phyloP scores from a whole-genome alignment of 2,888 invertebrate genomes.

The Drosophila yooni region DNA sequence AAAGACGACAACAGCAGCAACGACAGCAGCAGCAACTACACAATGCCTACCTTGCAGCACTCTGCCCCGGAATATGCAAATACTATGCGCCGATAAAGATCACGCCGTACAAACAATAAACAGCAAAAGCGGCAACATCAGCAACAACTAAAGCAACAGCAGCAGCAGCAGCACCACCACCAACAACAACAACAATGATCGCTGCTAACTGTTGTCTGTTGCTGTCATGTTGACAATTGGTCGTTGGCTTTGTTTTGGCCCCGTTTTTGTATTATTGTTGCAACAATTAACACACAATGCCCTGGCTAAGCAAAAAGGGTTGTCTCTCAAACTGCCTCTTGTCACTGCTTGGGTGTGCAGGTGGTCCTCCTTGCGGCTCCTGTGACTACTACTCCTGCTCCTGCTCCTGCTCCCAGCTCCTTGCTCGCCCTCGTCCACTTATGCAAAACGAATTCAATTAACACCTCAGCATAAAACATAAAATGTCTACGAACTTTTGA shows the following conservation, averaged over 20 bases:
- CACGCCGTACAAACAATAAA: slow-evolving; percentile 70
- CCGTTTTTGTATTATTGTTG: slow-evolving; percentile 58
- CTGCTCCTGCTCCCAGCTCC: slow-evolving; percentile 4
- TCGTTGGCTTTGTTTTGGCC: slow-evolving; percentile 73
- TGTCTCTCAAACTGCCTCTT: slow-evolving; percentile 12
- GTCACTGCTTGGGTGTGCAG: slow-evolving; percentile 46
- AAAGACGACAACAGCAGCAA: slow-evolving; percentile 66
- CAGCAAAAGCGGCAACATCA: slow-evolving; percentile 59
- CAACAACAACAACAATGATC: slow-evolving; percentile 68
- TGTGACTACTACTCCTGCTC: neutral
- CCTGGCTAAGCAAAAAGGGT: slow-evolving; percentile 45
- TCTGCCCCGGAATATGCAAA: slow-evolving; percentile 69
- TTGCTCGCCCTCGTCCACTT: slow-evolving; percentile 61
- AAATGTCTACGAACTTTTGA: slow-evolving; percentile 44
- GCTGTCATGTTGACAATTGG: slow-evolving; percentile 84
- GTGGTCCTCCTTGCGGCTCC: slow-evolving; percentile 59
- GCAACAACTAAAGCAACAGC: slow-evolving; percentile 40
- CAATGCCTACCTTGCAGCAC: slow-evolving; percentile 34
- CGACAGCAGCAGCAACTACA: slow-evolving; percentile 31
- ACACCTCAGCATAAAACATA: slow-evolving; percentile 81
- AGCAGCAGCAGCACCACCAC: slow-evolving; percentile 16
- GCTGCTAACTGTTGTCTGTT: slow-evolving; percentile 71
- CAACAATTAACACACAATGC: slow-evolving; percentile 80
- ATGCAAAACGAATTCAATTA: slow-evolving; percentile 85
- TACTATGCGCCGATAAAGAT: slow-evolving; percentile 74